Base-by-base conservation (phyloP, 2,113 vertebrate species). In the Coptodon rendalli region DNA sequence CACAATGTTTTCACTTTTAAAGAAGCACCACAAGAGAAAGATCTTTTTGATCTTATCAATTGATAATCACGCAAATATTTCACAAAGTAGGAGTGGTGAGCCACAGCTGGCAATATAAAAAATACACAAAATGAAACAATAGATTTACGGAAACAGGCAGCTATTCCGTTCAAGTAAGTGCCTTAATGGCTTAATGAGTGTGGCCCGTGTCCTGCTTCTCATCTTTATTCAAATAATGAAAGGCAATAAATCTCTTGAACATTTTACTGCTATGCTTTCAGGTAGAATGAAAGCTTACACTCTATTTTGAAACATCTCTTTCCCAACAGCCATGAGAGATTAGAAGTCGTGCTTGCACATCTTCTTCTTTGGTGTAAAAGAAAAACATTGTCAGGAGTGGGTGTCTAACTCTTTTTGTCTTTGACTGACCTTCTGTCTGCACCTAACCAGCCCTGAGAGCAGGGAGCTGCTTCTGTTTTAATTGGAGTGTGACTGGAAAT, bases 401-500 rank as follows among this genome's bases (percentile, higher is more conserved):
- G 29, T 80, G 73, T 79, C 27, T 56, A 53, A 63, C 40, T 83
- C 57, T 81, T 52, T 61, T 40, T 89, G 6, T 86, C 36, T 86
- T 57, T 85, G 22, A 78, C 43, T 53, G 59, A 86, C 57, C 85
- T 91, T 80, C 89, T 92, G 86, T 92, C 89, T 89, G 83, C 90
- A 90, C 84, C 89, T 84, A 52, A 80, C 19, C 57, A 83, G 68
- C 27, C 56, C 68, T n/a, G 82, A 79, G 66, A 63, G 54, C 85
- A 86, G 54, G 40, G 54, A 73, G 54, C 85, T 82, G 92, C 92
- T 94, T 85, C 92, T 87, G 89, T 90, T 94, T 95, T 88, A 94
- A 95, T 86, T 93, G 90, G 90, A 94, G 93, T 95, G 94, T 93
- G 93, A 93, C 93, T 93, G 85, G 90, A 89, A 89, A 85, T 89